Evolutionary conservation across 92 coral and sea anemone genomes (phyloP).

Genomic region (Palythoa grandis): DNA sequence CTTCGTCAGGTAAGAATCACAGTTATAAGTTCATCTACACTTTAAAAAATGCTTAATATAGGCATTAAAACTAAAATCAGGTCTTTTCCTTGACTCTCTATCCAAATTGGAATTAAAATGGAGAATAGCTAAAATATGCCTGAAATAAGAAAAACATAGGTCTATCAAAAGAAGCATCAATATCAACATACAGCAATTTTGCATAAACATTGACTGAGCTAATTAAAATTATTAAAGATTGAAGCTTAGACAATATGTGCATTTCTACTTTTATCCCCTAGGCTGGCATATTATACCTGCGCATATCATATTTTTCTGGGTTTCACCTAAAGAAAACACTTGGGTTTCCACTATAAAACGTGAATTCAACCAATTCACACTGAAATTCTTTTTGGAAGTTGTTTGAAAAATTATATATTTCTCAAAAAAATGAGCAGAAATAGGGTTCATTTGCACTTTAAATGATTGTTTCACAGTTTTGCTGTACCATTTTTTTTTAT

Average conservation of each 20-base stretch:
- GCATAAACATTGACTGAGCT: background rate
- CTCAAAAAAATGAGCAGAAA: too few species aligned
- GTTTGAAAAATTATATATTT: too few species aligned
- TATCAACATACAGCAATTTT: background rate
- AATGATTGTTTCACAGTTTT: too few species aligned
- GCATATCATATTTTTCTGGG: background rate
- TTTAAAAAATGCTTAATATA: too few species aligned
- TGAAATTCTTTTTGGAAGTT: too few species aligned
- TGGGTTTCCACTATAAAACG: background rate
- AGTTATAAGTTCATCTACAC: too few species aligned
- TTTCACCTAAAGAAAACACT: background rate
- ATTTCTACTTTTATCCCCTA: background rate
- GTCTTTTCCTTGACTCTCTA: constrained; percentile 19
- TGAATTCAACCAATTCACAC: too few species aligned
- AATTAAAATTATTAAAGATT: background rate
- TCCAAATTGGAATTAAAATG: constrained; percentile 41
- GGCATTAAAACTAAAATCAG: too few species aligned
- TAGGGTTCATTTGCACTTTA: too few species aligned
- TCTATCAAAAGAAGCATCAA: background rate
- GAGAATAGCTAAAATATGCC: constrained; percentile 41
- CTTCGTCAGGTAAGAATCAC: too few species aligned
- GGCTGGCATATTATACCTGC: too few species aligned
- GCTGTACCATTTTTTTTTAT: too few species aligned
- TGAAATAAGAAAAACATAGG: background rate
- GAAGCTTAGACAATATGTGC: background rate